Evolutionary conservation across 2,888 invertebrate genomes (phyloP).

Genomic region (Leptinotarsa haldemani): DNA sequence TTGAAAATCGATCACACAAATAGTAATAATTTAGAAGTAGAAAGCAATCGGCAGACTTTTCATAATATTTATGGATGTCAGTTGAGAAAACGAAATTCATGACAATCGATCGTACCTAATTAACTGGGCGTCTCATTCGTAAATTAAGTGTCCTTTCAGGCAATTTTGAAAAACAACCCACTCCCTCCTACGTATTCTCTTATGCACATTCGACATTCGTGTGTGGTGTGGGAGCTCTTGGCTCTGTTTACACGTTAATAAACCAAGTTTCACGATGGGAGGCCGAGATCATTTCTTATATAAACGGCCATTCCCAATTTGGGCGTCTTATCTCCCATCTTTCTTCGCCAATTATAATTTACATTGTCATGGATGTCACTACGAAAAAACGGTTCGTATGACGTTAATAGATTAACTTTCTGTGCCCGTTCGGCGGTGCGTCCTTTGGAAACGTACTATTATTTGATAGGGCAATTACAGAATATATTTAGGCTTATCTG

Average conservation of each 20-base stretch:
- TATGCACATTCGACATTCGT: slow-evolving; percentile 12
- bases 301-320: slow-evolving; percentile 18
- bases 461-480: slow-evolving; percentile 3
- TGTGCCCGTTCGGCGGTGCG: background rate
- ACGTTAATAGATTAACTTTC: slow-evolving; percentile 17
- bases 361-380: slow-evolving; percentile 17
- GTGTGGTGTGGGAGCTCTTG: slow-evolving; percentile 20
- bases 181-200: background rate
- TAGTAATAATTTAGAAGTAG: too few relatives aligned
- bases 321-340: slow-evolving; percentile 15
- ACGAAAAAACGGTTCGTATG: background rate
- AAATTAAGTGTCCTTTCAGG: background rate
- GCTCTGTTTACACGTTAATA: slow-evolving; percentile 12
- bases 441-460: background rate
- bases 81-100: background rate
- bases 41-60: too few relatives aligned
- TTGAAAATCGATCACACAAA: too few relatives aligned
- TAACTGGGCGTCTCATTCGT: slow-evolving; percentile 1
- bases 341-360: slow-evolving; percentile 15
- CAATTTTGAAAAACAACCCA: slow-evolving; percentile 7
- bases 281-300: slow-evolving; percentile 10
- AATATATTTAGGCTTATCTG: slow-evolving; percentile 23
- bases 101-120: background rate
- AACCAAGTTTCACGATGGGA: slow-evolving; percentile 20
- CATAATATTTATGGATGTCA: too few relatives aligned